Evolutionary conservation across 2,113 vertebrate genomes (phyloP).

Genomic region (Asarcornis scutulata): DNA sequence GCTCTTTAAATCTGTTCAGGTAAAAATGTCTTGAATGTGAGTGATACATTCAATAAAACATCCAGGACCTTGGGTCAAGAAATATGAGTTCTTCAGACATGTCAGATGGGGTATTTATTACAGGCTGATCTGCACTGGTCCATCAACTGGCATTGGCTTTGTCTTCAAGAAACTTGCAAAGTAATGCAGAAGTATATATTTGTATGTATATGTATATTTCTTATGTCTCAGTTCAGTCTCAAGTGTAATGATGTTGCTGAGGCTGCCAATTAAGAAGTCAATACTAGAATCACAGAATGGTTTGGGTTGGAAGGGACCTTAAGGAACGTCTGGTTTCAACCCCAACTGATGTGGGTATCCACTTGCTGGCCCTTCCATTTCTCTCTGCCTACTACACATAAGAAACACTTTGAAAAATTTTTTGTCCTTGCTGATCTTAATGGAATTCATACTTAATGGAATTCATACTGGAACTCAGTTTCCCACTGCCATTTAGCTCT

Average conservation of each 20-base stretch:
- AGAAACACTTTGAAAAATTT: neutral
- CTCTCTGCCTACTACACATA: neutral
- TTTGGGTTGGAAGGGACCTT: neutral
- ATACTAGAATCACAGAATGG: neutral
- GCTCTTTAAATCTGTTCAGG: neutral
- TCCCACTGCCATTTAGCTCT: neutral
- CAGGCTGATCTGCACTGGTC: neutral
- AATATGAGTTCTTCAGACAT: neutral
- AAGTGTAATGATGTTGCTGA: neutral
- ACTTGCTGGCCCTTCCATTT: neutral
- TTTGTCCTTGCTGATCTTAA: neutral
- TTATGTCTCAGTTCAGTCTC: neutral
- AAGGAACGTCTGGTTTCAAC: neutral
- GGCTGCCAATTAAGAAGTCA: neutral
- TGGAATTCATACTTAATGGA: neutral
- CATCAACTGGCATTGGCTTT: neutral
- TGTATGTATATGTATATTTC: rapidly evolving
- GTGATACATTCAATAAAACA: neutral
- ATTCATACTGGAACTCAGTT: neutral
- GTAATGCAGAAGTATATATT: neutral
- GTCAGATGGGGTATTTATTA: neutral
- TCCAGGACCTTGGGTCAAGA: neutral
- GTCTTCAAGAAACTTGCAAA: neutral
- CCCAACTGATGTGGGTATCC: neutral
- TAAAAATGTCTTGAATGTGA: neutral